These are phyloP conservation scores for Sicus ferrugineus DNA, from an alignment of 2,888 invertebrate genomes.

Conservation along the genomic window DNA sequence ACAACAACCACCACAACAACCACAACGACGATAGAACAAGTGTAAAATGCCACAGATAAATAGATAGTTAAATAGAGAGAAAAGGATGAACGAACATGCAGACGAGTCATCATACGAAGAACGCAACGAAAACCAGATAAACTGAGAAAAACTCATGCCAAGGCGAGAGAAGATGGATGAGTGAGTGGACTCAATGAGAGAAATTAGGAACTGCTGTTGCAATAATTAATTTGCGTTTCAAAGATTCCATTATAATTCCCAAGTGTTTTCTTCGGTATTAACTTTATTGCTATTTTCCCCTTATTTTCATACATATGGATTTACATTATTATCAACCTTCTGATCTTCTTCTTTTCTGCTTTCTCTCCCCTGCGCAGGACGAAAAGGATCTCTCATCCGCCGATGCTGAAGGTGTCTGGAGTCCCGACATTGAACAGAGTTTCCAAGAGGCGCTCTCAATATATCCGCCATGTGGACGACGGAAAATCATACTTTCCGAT, in stretches of 20 bases:
- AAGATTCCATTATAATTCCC: not conserved
- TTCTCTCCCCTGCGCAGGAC: constrained; percentile 69
- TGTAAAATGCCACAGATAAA: not conserved
- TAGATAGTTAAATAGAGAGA: not conserved
- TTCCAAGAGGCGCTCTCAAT: constrained; percentile 99
- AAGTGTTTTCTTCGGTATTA: not conserved
- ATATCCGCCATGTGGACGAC: constrained; percentile 98
- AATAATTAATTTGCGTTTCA: not conserved
- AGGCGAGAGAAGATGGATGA: not conserved
- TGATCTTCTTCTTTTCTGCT: not conserved
- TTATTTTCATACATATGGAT: not conserved
- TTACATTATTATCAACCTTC: no score
- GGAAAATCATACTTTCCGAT: constrained; percentile 99
- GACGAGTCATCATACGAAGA: not conserved
- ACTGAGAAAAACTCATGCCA: not conserved
- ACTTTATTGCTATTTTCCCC: not conserved
- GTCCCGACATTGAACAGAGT: constrained; percentile 99
- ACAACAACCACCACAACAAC: not conserved
- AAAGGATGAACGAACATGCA: no score
- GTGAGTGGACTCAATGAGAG: not conserved
- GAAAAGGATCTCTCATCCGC: constrained; percentile 92
- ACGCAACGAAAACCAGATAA: not conserved
- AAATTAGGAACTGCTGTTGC: not conserved
- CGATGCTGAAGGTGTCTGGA: constrained; percentile 99
- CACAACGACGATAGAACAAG: not conserved